phyloP scores from a whole-genome alignment of 1,140 invertebrate genomes.

The Drosophila albomicans region DNA sequence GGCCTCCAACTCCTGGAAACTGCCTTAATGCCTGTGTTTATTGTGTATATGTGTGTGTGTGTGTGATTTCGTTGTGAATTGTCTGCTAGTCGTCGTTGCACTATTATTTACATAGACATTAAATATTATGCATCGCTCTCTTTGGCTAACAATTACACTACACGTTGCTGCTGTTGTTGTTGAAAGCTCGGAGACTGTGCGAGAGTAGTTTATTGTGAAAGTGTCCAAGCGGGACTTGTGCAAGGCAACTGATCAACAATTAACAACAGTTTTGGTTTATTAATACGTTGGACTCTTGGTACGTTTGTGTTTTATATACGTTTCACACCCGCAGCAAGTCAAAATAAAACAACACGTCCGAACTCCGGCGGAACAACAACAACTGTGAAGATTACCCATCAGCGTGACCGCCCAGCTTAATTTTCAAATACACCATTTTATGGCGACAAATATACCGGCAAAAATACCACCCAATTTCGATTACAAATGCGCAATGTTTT shows the following conservation, averaged over 20 bases:
- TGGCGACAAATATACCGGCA: background rate
- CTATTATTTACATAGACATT: conserved; percentile 36
- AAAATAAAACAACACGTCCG: conserved; percentile 44
- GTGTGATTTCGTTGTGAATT: conserved; percentile 6
- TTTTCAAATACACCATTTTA: background rate
- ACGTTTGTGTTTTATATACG: conserved; percentile 28
- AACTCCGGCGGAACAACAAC: conserved; percentile 48
- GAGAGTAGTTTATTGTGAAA: background rate
- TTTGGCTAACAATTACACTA: conserved; percentile 25
- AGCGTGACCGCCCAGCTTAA: background rate
- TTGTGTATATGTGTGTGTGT: background rate
- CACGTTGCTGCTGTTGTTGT: background rate
- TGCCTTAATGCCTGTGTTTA: background rate
- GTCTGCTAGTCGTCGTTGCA: conserved; percentile 17
- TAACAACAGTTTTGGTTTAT: conserved; percentile 42
- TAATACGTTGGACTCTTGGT: conserved; percentile 30
- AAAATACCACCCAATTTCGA: background rate
- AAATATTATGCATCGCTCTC: conserved; percentile 32
- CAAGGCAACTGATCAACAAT: conserved; percentile 35
- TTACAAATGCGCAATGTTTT: too few relatives aligned
- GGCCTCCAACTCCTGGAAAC: conserved; percentile 10
- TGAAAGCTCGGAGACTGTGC: background rate
- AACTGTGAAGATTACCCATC: conserved; percentile 34
- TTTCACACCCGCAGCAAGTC: conserved; percentile 40
- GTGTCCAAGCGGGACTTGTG: conserved; percentile 16